Base-by-base conservation (phyloP, 2,888 invertebrate species). In the Rhabditoides inermis region DNA sequence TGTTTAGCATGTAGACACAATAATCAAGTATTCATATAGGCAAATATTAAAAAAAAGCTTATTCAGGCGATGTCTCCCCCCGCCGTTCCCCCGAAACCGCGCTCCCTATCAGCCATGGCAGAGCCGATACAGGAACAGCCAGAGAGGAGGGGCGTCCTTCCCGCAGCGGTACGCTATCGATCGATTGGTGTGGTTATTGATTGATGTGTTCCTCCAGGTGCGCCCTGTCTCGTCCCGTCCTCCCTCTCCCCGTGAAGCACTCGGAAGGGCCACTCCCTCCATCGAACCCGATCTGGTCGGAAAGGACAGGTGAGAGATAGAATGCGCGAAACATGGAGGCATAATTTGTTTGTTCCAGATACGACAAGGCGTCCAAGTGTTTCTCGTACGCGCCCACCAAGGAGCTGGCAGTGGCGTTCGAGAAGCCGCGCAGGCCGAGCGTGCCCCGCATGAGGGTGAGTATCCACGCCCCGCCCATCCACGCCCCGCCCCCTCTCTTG, bases 61-160 rank as follows among this genome's bases (percentile, higher is more conserved):
- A n/a, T n/a, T n/a, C n/a, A n/a, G n/a, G n/a, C n/a, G 15, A 56
- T 60, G 58, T 57, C 59, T 20, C 67, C 58, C 53, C 72, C 58
- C 51, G 70, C 61, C 55, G 71, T 77, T 78, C 76, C 70, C 77
- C 81, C 70, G 36, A 70, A 67, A 55, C 69, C 69, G 36, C 53
- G 58, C 32, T 50, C 55, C 7, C 63, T 66, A 46, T 69, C 80
- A 36, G 78, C 78, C 55, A 79, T 80, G 66, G 77, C 78, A 55
- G 78, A 80, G 25, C 25, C 49, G n/a, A 37, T 49, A 20, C n/a
- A 15, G 25, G 55, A 58, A 6, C 22, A 48, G 42, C 58, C 55
- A 10, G 58, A 58, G 30, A 40, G 49, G 32, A 40, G 50, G 1
- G 50, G 50, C 5, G 23, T 45, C 23, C 50, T 50, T 3, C 50